These are phyloP conservation scores for Meleagris gallopavo DNA, from an alignment of 2,113 vertebrate species.

Conservation along the genomic window DNA sequence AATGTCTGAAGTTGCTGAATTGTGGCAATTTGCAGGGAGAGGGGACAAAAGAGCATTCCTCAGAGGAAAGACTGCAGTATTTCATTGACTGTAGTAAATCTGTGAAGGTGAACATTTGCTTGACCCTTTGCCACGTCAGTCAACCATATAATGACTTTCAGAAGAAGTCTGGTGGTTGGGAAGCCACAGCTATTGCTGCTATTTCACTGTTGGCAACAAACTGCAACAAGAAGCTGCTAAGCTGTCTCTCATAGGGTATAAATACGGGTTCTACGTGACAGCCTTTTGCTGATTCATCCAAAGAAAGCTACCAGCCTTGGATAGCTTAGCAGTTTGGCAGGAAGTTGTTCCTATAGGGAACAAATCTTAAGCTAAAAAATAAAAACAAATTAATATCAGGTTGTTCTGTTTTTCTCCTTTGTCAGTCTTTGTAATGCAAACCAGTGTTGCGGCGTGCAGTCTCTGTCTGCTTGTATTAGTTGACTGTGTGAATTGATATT, in stretches of 20 bases:
- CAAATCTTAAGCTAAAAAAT: background rate
- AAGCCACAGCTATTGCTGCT: background rate
- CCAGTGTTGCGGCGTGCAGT: background rate
- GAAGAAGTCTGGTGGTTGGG: background rate
- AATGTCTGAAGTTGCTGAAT: background rate
- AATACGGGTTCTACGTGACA: background rate
- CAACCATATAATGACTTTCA: slow-evolving; percentile 24
- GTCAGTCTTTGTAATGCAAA: background rate
- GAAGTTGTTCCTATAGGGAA: background rate
- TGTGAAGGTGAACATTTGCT: slow-evolving; percentile 10
- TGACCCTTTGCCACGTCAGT: slow-evolving; percentile 24
- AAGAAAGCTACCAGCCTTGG: background rate
- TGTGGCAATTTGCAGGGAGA: background rate
- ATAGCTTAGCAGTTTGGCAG: background rate
- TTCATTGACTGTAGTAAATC: background rate
- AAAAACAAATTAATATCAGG: background rate
- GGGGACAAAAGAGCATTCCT: background rate
- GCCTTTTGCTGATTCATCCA: background rate
- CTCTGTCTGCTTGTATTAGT: background rate
- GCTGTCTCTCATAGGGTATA: background rate
- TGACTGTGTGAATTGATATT: background rate
- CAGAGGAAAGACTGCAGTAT: background rate
- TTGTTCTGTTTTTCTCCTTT: background rate
- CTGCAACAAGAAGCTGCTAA: background rate
- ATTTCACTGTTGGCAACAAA: background rate